Evolutionary conservation across 2,888 invertebrate genomes (phyloP), one percentile per base, ranked within the genome.

Genomic region (Hypomecis atomaria): DNA sequence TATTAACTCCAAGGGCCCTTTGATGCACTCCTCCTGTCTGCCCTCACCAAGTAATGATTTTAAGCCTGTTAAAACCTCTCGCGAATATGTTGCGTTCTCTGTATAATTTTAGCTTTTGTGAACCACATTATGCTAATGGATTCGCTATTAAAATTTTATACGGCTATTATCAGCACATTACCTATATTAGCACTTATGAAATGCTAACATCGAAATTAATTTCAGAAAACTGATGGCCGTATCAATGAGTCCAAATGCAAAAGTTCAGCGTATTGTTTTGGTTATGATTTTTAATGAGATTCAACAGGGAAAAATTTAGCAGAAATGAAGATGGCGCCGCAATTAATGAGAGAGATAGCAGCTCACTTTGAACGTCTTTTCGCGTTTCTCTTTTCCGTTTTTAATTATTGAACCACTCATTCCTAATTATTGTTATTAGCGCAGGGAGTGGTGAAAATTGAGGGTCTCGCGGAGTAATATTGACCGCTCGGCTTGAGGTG

Each of bases 351-450:
- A 71, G 85, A 80, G 85, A 84, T 61, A 67, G 75, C 45, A 52
- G 40, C 62, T 74, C 73, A 77, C 75, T 73, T 77, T 69, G 73
- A 71, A 72, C 72, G 87, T 85, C 88, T 90, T 90, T 88, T 83
- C 84, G 82, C 85, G 87, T 86, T 87, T 90, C 88, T 88, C 90
- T 90, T 92, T 88, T 92, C 93, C 93, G 93, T 93, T 93, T 93
- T 93, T 93, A 93, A 93, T 93, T 93, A 93, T 93, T 90, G 93
- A 92, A 93, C 93, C 93, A 93, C 93, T 93, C 93, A 93, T 93
- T 93, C 87, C 93, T 93, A 93, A 93, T 93, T 93, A 93, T 93
- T 93, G 92, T 93, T 93, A 93, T 93, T 93, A 93, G 93, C 89
- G 88, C 81, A 84, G 90, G 90, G 92, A 90, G 90, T 89, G 92